Evolutionary conservation across 2,113 vertebrate genomes (phyloP).

Genomic region (Zootoca vivipara): DNA sequence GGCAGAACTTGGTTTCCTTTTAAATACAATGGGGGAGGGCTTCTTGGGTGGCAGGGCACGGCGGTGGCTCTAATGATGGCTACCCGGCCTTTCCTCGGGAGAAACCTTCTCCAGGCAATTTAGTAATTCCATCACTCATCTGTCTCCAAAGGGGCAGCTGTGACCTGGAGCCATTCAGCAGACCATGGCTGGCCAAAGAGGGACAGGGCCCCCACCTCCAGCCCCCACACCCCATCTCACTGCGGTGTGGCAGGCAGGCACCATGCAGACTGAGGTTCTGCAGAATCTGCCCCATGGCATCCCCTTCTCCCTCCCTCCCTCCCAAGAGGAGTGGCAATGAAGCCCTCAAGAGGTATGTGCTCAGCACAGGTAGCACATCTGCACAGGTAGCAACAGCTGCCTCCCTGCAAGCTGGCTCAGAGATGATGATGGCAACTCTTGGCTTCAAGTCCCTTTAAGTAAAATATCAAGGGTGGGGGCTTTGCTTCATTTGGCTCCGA

Average conservation of each 20-base stretch:
- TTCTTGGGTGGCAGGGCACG: too few relatives aligned
- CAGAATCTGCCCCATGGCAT: too few relatives aligned
- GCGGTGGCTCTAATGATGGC: too few relatives aligned
- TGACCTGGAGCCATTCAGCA: neutral
- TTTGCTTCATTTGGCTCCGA: constrained; percentile 65
- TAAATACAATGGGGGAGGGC: neutral
- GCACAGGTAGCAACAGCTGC: neutral
- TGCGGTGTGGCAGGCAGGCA: too few relatives aligned
- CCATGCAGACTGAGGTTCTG: too few relatives aligned
- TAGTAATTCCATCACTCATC: constrained; percentile 26
- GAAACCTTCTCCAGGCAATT: constrained; percentile 21
- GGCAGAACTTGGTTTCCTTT: constrained; percentile 34
- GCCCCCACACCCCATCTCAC: too few relatives aligned
- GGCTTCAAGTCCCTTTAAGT: neutral
- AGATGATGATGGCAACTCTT: neutral
- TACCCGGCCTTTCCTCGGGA: constrained; percentile 7
- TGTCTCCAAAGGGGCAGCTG: neutral
- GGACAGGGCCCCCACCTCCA: too few relatives aligned
- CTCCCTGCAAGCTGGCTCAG: neutral
- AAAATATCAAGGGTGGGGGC: constrained; percentile 22
- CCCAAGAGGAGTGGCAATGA: too few relatives aligned
- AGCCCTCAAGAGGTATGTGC: too few relatives aligned
- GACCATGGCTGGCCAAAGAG: too few relatives aligned
- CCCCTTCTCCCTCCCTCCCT: too few relatives aligned
- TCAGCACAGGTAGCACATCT: neutral